These are phyloP conservation scores for Todiramphus saurophagus DNA, from an alignment of 2,113 vertebrate species.

Conservation along the genomic window DNA sequence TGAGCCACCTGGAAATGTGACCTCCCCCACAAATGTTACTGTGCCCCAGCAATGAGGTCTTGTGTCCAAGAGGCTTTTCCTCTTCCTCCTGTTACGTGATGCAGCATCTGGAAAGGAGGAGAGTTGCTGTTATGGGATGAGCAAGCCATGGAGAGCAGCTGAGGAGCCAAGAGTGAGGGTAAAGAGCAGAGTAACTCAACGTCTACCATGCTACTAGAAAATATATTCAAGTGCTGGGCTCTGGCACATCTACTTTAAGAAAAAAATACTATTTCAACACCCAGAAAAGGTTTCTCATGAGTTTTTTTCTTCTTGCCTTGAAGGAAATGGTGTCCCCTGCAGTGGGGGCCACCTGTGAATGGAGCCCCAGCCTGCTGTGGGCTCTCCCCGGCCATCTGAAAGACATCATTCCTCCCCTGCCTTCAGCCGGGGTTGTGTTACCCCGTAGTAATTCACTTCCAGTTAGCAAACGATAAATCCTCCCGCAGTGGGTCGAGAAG, in stretches of 20 bases:
- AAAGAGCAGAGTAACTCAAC: neutral
- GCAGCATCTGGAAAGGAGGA: neutral
- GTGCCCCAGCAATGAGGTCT: too few relatives aligned
- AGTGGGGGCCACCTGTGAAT: neutral
- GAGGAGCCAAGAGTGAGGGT: neutral
- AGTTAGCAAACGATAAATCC: constrained; percentile 24
- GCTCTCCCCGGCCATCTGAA: neutral
- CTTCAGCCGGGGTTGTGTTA: neutral
- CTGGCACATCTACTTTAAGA: neutral
- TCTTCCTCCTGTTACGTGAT: accelerated
- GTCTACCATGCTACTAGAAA: neutral
- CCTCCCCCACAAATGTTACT: neutral
- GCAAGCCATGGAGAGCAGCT: neutral
- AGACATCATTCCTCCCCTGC: neutral
- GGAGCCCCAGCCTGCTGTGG: neutral
- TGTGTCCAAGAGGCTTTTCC: too few relatives aligned
- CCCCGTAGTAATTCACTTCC: neutral
- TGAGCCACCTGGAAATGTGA: neutral
- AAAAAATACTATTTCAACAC: neutral
- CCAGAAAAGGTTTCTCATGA: neutral
- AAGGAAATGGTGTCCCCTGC: neutral
- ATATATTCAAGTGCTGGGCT: accelerated
- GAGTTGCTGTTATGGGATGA: neutral
- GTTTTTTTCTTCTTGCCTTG: neutral
- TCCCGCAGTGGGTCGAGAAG: neutral